Percentiles rank a stretch among this genome's conserved stretches.
phyloP scores from a whole-genome alignment of 2,797 vertebrate species.

The Ptychadena robeensis region DNA sequence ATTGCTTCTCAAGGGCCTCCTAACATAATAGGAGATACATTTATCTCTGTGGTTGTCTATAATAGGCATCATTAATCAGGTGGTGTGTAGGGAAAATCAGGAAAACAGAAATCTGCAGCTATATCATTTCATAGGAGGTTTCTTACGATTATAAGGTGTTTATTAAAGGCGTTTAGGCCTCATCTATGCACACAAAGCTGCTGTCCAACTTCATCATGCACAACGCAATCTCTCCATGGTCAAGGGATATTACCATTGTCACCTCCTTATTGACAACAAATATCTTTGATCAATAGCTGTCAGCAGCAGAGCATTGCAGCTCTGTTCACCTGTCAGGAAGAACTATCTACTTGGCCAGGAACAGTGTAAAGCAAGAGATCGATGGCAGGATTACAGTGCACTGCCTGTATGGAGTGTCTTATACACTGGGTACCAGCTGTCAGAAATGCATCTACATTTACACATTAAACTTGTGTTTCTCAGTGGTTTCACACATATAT shows the following conservation, averaged over 20 bases:
- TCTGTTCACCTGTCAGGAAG: conserved; percentile 59
- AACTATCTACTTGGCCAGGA: conserved; percentile 57
- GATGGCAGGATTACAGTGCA: conserved; percentile 57
- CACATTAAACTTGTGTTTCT: conserved; percentile 10
- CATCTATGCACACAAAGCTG: conserved; percentile 45
- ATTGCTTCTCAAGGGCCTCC: conserved; percentile 36
- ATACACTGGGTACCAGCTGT: conserved; percentile 53
- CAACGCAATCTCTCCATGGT: conserved; percentile 36
- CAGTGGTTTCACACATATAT: no score
- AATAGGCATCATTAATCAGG: conserved; percentile 55
- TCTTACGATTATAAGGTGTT: conserved; percentile 10
- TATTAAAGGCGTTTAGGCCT: conserved; percentile 48
- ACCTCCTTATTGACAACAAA: conserved; percentile 59
- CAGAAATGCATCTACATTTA: conserved; percentile 35
- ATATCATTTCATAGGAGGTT: conserved; percentile 46
- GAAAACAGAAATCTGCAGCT: conserved; percentile 33
- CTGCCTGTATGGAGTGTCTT: conserved; percentile 55
- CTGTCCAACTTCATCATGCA: conserved; percentile 44
- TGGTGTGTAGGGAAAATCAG: conserved; percentile 26
- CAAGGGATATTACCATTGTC: conserved; percentile 47
- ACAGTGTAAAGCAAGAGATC: conserved; percentile 54
- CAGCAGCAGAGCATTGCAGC: conserved; percentile 47
- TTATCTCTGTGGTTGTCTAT: conserved; percentile 45
- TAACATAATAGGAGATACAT: conserved; percentile 52
- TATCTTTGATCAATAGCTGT: conserved; percentile 61